Evolutionary conservation across 1,140 invertebrate genomes (phyloP).

Genomic region (Lysiphlebus fabarum): DNA sequence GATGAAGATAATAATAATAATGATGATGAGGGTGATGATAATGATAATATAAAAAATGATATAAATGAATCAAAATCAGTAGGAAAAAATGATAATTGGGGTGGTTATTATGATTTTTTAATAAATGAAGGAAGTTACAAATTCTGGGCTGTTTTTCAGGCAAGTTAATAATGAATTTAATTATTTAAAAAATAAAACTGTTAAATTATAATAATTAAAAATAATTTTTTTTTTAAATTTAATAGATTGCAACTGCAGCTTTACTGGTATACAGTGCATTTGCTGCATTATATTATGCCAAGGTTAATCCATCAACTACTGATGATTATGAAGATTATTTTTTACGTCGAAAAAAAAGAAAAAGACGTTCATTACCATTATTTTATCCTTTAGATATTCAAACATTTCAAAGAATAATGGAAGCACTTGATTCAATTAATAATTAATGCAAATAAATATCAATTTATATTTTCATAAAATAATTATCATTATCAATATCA

Average conservation of each 20-base stretch:
- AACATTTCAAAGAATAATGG: constrained; percentile 52
- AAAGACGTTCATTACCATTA: constrained; percentile 29
- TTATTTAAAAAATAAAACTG: background rate
- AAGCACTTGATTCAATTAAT: constrained; percentile 32
- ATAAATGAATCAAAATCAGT: constrained; percentile 44
- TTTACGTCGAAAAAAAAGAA: constrained; percentile 36
- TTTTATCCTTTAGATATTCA: constrained; percentile 38
- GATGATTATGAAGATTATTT: constrained; percentile 70
- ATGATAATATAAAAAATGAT: constrained; percentile 33
- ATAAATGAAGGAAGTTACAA: constrained; percentile 83
- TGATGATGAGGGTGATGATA: constrained; percentile 26
- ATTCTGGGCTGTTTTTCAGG: constrained; percentile 82
- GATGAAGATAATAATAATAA: constrained; percentile 27
- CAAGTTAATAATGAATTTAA: constrained; percentile 38
- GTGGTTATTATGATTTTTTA: constrained; percentile 77
- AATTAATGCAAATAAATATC: constrained; percentile 1
- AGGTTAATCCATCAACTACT: constrained; percentile 72
- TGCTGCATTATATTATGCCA: constrained; percentile 80
- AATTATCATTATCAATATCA: too few species aligned
- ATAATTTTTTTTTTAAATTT: constrained; percentile 29
- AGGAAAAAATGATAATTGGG: constrained; percentile 63
- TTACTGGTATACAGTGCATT: constrained; percentile 78
- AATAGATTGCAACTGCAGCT: constrained; percentile 70
- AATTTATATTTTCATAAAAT: too few species aligned
- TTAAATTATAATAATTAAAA: constrained; percentile 18